These are phyloP conservation scores for Characodon lateralis DNA, from an alignment of 2,797 vertebrate genomes.

Conservation along the genomic window DNA sequence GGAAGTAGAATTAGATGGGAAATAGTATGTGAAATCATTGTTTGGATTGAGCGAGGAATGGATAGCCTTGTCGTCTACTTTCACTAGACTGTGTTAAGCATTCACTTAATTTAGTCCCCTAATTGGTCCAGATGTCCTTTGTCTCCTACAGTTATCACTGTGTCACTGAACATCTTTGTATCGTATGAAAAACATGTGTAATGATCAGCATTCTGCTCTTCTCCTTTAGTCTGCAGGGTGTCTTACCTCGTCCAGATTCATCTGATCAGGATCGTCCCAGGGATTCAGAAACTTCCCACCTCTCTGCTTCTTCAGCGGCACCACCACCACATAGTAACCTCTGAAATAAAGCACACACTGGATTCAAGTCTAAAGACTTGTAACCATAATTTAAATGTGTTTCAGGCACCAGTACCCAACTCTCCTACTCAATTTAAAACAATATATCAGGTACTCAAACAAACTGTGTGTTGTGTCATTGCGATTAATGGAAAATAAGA, in stretches of 20 bases:
- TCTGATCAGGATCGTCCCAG: conserved; percentile 95
- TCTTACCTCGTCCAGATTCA: conserved; percentile 96
- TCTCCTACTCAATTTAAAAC: background rate
- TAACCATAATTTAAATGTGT: background rate
- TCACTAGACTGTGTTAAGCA: background rate
- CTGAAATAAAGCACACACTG: conserved; percentile 72
- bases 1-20: conserved; percentile 44
- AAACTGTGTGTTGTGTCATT: no score
- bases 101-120: background rate
- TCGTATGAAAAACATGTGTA: background rate
- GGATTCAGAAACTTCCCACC: conserved; percentile 93
- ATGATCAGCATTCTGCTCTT: background rate
- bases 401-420: background rate
- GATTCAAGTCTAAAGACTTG: conserved; percentile 13
- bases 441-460: background rate
- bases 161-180: background rate
- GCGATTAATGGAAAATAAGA: no score
- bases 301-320: conserved; percentile 95
- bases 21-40: conserved; percentile 44
- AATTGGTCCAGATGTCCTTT: conserved; percentile 2
- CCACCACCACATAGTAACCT: conserved; percentile 96
- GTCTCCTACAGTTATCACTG: background rate
- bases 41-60: conserved; percentile 20
- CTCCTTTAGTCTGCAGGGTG: background rate
- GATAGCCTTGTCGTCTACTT: conserved; percentile 17